Conservation (phyloP, 92 coral and sea anemone genomes). For the Palythoa caribaeorum region DNA sequence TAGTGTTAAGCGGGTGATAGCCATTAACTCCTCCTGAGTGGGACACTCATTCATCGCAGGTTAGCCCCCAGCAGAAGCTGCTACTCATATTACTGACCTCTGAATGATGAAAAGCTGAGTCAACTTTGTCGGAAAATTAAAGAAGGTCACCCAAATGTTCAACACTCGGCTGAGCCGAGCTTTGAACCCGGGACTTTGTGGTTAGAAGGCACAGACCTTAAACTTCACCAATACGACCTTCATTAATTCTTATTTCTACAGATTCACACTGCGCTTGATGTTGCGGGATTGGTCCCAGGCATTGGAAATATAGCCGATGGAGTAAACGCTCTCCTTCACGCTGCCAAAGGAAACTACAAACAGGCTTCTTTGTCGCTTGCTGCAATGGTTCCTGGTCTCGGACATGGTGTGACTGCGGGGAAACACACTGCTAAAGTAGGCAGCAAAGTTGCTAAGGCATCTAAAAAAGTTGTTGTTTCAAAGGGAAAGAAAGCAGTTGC, state of each 20-base stretch:
- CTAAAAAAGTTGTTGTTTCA: not conserved
- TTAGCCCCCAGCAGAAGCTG: no score
- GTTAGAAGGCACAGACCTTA: no score
- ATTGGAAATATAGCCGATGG: constrained; percentile 20
- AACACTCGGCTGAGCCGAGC: no score
- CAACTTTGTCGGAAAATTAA: no score
- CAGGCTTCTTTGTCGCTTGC: constrained; percentile 5
- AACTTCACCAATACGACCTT: no score
- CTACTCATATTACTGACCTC: no score
- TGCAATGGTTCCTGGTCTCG: constrained; percentile 21
- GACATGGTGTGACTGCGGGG: constrained; percentile 25
- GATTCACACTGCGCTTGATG: constrained; percentile 19
- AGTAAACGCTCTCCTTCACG: constrained; percentile 22
- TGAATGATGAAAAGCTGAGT: no score
- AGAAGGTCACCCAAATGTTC: no score
- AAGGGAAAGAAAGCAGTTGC: not conserved
- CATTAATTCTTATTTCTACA: not conserved
- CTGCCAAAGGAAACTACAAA: constrained; percentile 34
- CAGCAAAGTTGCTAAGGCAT: not conserved
- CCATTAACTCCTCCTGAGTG: no score
- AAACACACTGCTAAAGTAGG: not conserved
- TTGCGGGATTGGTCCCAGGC: not conserved
- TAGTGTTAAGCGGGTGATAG: no score
- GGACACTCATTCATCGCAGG: no score
- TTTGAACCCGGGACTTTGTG: no score